phyloP scores from a whole-genome alignment of 2,888 invertebrate genomes.

The Macroteleia sp. region DNA sequence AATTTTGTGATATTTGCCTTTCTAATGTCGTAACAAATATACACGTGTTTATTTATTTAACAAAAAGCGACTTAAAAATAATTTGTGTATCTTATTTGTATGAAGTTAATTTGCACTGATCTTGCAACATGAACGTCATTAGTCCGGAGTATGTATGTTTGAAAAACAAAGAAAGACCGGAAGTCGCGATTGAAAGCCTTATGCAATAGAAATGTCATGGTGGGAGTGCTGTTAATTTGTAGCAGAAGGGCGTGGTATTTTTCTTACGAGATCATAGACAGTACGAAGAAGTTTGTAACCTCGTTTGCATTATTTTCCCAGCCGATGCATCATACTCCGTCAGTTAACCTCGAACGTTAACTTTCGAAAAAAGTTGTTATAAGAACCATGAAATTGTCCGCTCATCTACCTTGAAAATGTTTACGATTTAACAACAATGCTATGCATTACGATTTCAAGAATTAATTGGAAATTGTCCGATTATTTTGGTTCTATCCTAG shows the following conservation, averaged over 20 bases:
- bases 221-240: slow-evolving; percentile 63
- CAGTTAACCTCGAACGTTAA: slow-evolving; percentile 43
- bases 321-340: slow-evolving; percentile 55
- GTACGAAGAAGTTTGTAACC: slow-evolving; percentile 58
- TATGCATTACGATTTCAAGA: slow-evolving; percentile 8
- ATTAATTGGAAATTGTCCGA: too few relatives aligned
- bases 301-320: slow-evolving; percentile 61
- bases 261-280: slow-evolving; percentile 59
- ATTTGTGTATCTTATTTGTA: too few relatives aligned
- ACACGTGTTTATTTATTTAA: too few relatives aligned
- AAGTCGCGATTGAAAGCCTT: slow-evolving; percentile 61
- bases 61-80: too few relatives aligned
- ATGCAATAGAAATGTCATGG: slow-evolving; percentile 40
- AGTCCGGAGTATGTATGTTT: slow-evolving; percentile 45
- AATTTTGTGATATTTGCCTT: too few relatives aligned
- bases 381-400: slow-evolving; percentile 42
- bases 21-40: too few relatives aligned
- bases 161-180: slow-evolving; percentile 65
- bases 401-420: slow-evolving; percentile 37
- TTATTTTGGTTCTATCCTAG: too few relatives aligned
- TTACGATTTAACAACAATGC: slow-evolving; percentile 23
- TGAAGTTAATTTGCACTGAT: slow-evolving; percentile 49
- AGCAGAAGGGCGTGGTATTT: slow-evolving; percentile 62
- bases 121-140: slow-evolving; percentile 62
- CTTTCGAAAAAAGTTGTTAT: slow-evolving; percentile 39